These are phyloP conservation scores for Hoplias malabaricus DNA, from an alignment of 2,113 vertebrate species.

Conservation along the genomic window DNA sequence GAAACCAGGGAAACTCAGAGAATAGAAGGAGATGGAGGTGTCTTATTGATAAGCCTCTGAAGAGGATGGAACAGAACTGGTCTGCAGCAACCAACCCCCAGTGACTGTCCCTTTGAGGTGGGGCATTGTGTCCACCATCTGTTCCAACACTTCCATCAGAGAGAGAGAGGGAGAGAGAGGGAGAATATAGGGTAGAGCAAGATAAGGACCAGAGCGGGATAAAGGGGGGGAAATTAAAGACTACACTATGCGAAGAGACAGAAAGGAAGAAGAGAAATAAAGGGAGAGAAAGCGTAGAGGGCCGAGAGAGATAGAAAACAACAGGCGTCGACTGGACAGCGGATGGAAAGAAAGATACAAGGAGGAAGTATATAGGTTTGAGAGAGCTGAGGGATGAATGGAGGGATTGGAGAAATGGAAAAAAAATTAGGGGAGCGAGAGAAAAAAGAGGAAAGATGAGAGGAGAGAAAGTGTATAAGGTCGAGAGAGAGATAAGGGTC, in stretches of 20 bases:
- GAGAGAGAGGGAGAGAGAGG: background rate
- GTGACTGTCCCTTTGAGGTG: background rate
- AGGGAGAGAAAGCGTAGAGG: background rate
- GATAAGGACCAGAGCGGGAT: background rate
- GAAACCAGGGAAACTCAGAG: background rate
- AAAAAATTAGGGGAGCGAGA: background rate
- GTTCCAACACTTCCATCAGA: background rate
- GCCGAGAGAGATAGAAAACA: background rate
- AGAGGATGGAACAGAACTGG: background rate
- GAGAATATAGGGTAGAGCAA: background rate
- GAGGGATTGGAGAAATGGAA: background rate
- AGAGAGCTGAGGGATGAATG: background rate
- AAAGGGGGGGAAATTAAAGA: background rate
- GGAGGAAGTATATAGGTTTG: too few relatives aligned
- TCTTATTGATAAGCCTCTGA: background rate
- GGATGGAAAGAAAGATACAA: background rate
- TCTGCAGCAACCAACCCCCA: background rate
- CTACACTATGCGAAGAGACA: too few relatives aligned
- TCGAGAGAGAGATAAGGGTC: background rate
- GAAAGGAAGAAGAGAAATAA: background rate
- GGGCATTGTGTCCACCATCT: constrained; percentile 32
- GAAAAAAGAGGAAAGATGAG: background rate
- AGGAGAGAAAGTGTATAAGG: background rate
- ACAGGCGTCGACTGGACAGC: background rate
- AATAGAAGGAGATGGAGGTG: background rate